Percentiles rank a stretch among this genome's conserved stretches.
phyloP scores from a whole-genome alignment of 2,797 vertebrate genomes.

The Oceanodroma leucorhoa region DNA sequence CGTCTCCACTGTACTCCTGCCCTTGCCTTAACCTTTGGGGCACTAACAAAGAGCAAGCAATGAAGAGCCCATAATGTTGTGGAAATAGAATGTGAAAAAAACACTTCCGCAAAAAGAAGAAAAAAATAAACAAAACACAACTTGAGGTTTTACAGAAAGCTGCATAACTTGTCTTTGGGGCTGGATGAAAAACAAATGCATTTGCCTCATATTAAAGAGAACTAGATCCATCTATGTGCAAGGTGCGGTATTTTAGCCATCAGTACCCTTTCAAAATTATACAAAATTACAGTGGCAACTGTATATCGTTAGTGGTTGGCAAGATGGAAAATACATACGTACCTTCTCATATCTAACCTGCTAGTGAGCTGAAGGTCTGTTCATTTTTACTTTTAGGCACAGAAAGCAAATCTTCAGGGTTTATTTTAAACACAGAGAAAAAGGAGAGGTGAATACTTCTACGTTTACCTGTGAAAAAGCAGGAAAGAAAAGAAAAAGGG shows the following conservation, averaged over 20 bases:
- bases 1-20: not conserved
- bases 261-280: not conserved
- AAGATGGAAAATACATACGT: rapidly evolving
- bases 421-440: not conserved
- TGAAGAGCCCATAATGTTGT: not conserved
- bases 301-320: not conserved
- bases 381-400: not conserved
- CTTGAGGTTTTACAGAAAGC: not conserved
- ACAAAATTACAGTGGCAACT: not conserved
- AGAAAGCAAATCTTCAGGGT: not conserved
- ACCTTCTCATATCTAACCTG: not conserved
- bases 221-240: not conserved
- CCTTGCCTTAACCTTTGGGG: not conserved
- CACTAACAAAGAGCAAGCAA: not conserved
- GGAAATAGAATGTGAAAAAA: not conserved
- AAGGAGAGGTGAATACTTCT: not conserved
- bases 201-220: not conserved
- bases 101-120: not conserved
- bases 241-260: not conserved
- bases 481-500: not conserved
- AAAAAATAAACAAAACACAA: not conserved
- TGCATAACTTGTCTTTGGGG: not conserved
- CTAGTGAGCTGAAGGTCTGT: not conserved
- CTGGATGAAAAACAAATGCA: not conserved
- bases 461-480: not conserved